Evolutionary conservation across 2,113 vertebrate species (phyloP).

Genomic region (Trogon melanurus): DNA sequence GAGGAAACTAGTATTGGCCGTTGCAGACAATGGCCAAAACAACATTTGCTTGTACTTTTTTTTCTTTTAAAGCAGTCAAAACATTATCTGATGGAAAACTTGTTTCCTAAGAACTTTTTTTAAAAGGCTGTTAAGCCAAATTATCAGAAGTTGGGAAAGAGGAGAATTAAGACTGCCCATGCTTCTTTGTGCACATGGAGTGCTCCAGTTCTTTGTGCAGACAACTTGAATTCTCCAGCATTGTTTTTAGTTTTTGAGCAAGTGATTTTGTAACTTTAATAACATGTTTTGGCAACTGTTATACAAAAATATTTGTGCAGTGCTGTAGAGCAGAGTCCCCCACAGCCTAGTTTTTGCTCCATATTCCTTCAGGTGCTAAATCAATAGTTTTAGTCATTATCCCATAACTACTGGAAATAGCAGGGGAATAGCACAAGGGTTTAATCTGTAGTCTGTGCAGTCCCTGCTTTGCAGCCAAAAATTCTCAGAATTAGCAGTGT

Average conservation of each 20-base stretch:
- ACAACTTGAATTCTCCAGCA: neutral
- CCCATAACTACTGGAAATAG: neutral
- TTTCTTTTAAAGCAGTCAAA: neutral
- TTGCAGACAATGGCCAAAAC: neutral
- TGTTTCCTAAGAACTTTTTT: neutral
- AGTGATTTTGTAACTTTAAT: slow-evolving; percentile 5
- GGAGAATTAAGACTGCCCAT: neutral
- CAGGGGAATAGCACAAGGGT: neutral
- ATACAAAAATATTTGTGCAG: neutral
- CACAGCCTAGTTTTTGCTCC: neutral
- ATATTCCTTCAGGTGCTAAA: slow-evolving; percentile 8
- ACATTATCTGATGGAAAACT: neutral
- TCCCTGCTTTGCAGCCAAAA: neutral
- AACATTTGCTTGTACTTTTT: neutral
- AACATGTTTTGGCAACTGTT: neutral
- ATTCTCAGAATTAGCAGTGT: neutral
- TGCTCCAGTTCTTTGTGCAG: neutral
- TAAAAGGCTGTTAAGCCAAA: neutral
- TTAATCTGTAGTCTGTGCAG: neutral
- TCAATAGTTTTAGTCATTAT: neutral
- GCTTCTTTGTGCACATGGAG: neutral
- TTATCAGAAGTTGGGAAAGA: neutral
- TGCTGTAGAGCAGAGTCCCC: neutral
- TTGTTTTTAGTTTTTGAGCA: neutral
- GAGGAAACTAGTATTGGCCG: neutral